Evolutionary conservation across 1,140 invertebrate genomes (phyloP).

Genomic region (Drosophila lacertosa): DNA sequence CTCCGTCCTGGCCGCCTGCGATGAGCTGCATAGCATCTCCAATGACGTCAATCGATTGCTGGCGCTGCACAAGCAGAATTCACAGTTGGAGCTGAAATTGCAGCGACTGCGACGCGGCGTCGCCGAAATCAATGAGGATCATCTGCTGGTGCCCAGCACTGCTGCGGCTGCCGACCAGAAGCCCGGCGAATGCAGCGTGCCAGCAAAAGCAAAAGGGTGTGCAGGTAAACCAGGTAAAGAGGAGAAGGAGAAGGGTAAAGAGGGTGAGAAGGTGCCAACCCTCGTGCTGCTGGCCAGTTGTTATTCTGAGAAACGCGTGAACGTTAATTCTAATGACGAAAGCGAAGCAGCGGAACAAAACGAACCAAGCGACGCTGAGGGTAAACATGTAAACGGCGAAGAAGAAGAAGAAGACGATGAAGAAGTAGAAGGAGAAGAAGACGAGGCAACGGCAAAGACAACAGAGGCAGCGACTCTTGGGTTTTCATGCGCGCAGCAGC

Average conservation of each 20-base stretch:
- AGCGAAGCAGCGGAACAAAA: slow-evolving; percentile 44
- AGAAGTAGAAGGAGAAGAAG: slow-evolving; percentile 5
- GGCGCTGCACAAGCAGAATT: slow-evolving; percentile 76
- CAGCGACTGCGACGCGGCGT: slow-evolving; percentile 75
- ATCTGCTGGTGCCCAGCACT: slow-evolving; percentile 52
- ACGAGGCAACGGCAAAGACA: slow-evolving; percentile 13
- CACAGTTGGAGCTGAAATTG: slow-evolving; percentile 74
- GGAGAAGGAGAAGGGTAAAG: background rate
- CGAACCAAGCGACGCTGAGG: slow-evolving; percentile 20
- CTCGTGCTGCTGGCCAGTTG: slow-evolving; percentile 14
- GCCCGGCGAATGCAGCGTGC: slow-evolving; percentile 52
- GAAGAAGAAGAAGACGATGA: slow-evolving; percentile 10
- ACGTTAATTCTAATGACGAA: slow-evolving; percentile 71
- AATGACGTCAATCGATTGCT: slow-evolving; percentile 81
- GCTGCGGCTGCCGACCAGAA: slow-evolving; percentile 70
- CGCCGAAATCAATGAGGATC: slow-evolving; percentile 83
- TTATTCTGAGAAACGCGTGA: slow-evolving; percentile 64
- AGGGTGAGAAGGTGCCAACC: slow-evolving; percentile 11
- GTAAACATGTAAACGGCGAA: slow-evolving; percentile 46
- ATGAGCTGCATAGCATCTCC: slow-evolving; percentile 78
- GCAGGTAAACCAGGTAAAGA: background rate
- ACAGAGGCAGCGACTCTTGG: slow-evolving; percentile 31
- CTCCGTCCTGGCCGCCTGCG: slow-evolving; percentile 63
- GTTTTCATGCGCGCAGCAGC: slow-evolving; percentile 51
- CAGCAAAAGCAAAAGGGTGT: background rate